Evolutionary conservation across 2,888 invertebrate species (phyloP).

Genomic region (Eucriotettix oculatus): DNA sequence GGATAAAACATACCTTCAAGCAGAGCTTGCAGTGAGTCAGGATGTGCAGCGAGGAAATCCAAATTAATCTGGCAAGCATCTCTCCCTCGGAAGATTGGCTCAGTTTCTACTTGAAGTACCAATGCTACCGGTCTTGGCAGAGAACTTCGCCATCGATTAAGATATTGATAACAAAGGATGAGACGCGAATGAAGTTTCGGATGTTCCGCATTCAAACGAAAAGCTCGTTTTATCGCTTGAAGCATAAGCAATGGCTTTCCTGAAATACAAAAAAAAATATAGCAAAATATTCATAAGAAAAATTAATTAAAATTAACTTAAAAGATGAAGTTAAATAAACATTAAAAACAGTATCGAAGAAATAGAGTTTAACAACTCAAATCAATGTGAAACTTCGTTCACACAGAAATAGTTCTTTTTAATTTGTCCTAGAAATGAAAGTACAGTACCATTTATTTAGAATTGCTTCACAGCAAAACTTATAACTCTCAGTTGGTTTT

Average conservation of each 20-base stretch:
- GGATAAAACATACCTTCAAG: conserved; percentile 41
- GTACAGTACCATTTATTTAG: too few species aligned
- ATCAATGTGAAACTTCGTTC: too few species aligned
- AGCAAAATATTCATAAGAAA: too few species aligned
- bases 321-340: too few species aligned
- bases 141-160: conserved; percentile 22
- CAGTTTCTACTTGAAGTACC: conserved; percentile 26
- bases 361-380: too few species aligned
- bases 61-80: conserved; percentile 47
- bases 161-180: conserved; percentile 52
- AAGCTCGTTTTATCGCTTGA: conserved; percentile 84
- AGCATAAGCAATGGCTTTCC: conserved; percentile 86
- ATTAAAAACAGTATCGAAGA: too few species aligned
- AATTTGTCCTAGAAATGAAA: too few species aligned
- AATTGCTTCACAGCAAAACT: too few species aligned
- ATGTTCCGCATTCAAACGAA: conserved; percentile 51
- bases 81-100: conserved; percentile 34
- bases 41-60: conserved; percentile 43
- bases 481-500: too few species aligned
- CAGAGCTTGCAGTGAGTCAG: conserved; percentile 53
- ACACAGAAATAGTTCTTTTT: too few species aligned
- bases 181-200: conserved; percentile 77
- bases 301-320: too few species aligned
- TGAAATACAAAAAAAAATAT: conserved; percentile 21
- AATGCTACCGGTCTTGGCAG: conserved; percentile 33